These are phyloP conservation scores for Eudiplozoon nipponicum DNA, from an alignment of 2,888 invertebrate species.

Conservation along the genomic window DNA sequence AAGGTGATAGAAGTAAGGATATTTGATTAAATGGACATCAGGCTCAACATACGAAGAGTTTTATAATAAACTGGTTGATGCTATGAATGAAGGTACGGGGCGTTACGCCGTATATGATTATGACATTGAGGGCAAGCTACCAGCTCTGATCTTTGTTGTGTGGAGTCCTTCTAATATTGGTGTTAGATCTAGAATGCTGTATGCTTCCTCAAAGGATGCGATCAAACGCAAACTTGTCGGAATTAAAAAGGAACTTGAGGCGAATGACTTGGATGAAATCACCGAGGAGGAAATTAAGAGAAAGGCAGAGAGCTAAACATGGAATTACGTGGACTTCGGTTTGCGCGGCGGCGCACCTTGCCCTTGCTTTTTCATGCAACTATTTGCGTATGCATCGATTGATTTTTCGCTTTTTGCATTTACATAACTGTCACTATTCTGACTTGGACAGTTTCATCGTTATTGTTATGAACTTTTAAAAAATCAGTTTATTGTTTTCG, in stretches of 20 bases:
- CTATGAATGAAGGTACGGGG: conserved; percentile 11
- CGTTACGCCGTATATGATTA: conserved; percentile 15
- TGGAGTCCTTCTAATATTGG: conserved; percentile 11
- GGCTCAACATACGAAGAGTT: conserved; percentile 15
- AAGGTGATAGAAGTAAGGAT: conserved; percentile 2
- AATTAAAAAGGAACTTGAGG: conserved; percentile 10
- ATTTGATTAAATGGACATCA: too few species aligned
- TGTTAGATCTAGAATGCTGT: conserved; percentile 13
- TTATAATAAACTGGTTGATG: conserved; percentile 6
- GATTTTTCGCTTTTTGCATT: too few species aligned
- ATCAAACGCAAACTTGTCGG: conserved; percentile 11
- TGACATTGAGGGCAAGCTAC: conserved; percentile 5
- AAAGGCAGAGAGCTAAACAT: too few species aligned
- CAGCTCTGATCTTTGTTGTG: conserved; percentile 10
- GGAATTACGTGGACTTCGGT: too few species aligned
- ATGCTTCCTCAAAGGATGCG: conserved; percentile 13
- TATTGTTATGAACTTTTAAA: too few species aligned
- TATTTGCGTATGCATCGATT: too few species aligned
- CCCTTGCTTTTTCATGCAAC: too few species aligned
- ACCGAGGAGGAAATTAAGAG: conserved; percentile 10
- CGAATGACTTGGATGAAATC: conserved; percentile 13
- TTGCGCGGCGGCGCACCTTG: too few species aligned
- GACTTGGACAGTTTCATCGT: too few species aligned
- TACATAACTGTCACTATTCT: too few species aligned
- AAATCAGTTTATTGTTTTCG: too few species aligned